phyloP scores from a whole-genome alignment of 2,797 vertebrate species.

The Chiroxiphia lanceolata region DNA sequence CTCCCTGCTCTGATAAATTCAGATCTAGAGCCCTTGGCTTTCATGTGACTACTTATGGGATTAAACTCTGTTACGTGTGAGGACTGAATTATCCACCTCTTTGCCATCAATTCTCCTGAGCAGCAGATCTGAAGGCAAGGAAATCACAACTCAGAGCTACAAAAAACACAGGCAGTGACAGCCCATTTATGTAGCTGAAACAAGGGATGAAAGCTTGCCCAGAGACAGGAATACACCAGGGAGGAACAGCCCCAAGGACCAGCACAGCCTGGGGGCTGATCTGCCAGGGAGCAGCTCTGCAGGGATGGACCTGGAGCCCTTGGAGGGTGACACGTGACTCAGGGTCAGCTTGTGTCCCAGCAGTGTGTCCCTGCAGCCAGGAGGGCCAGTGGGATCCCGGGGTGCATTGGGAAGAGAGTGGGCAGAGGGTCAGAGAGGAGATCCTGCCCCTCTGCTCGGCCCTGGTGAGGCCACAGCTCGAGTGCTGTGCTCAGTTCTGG shows the following conservation, averaged over 20 bases:
- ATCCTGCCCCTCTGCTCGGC: not conserved
- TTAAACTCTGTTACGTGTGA: not conserved
- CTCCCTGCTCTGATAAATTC: not conserved
- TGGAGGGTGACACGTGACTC: not conserved
- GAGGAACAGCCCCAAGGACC: not conserved
- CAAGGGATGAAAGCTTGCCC: not conserved
- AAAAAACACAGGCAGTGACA: not conserved
- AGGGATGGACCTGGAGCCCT: not conserved
- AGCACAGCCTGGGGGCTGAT: not conserved
- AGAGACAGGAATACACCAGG: rapidly evolving
- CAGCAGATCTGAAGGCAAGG: not conserved
- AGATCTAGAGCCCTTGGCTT: not conserved
- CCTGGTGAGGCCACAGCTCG: not conserved
- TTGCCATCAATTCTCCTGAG: not conserved
- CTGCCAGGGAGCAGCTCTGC: not conserved
- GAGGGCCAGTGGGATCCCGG: not conserved
- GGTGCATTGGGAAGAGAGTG: not conserved
- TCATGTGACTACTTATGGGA: not conserved
- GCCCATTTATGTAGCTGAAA: not conserved
- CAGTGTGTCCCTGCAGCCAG: not conserved
- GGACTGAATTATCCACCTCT: not conserved
- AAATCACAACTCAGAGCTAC: not conserved
- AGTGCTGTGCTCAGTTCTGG: not conserved
- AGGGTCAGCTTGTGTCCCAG: not conserved
- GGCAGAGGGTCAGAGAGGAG: not conserved